These are phyloP conservation scores for Urosaurus nigricauda DNA, from an alignment of 2,797 vertebrate genomes.

Conservation along the genomic window DNA sequence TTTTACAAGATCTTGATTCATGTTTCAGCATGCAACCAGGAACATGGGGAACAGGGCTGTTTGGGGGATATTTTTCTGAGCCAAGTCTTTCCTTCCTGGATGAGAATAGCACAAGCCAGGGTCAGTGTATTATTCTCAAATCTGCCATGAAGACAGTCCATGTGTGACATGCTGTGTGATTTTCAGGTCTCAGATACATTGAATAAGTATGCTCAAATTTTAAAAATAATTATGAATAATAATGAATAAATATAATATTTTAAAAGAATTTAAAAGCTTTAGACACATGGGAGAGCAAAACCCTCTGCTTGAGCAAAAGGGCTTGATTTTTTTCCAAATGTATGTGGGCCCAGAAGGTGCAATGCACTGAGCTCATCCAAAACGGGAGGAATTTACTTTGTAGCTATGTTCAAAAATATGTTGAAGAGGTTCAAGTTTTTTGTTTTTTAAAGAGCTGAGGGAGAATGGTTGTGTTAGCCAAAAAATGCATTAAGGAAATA, in stretches of 20 bases:
- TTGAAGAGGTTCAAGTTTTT: constrained; percentile 51
- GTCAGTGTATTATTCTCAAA: constrained; percentile 27
- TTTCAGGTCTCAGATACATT: neutral
- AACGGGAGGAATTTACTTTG: constrained; percentile 60
- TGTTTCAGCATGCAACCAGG: neutral
- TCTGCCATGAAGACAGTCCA: constrained; percentile 21
- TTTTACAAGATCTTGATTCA: neutral
- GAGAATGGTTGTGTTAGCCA: constrained; percentile 59
- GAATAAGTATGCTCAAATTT: too few species aligned
- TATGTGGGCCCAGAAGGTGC: constrained; percentile 39
- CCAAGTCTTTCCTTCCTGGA: neutral
- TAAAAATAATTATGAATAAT: neutral
- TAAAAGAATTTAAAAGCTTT: constrained; percentile 2
- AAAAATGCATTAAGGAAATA: constrained; percentile 69
- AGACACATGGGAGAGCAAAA: constrained; percentile 21
- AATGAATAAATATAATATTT: too few species aligned
- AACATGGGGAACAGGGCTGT: neutral
- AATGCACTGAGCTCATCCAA: constrained; percentile 55
- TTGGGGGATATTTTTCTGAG: neutral
- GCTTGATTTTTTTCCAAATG: constrained; percentile 61
- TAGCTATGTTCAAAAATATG: constrained; percentile 51
- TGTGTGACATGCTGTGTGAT: neutral
- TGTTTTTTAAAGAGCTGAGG: constrained; percentile 38
- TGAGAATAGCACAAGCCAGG: neutral
- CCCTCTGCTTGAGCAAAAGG: constrained; percentile 56